Conservation (phyloP, 64 coral and sea anemone species). For the Pocillopora verrucosa region DNA sequence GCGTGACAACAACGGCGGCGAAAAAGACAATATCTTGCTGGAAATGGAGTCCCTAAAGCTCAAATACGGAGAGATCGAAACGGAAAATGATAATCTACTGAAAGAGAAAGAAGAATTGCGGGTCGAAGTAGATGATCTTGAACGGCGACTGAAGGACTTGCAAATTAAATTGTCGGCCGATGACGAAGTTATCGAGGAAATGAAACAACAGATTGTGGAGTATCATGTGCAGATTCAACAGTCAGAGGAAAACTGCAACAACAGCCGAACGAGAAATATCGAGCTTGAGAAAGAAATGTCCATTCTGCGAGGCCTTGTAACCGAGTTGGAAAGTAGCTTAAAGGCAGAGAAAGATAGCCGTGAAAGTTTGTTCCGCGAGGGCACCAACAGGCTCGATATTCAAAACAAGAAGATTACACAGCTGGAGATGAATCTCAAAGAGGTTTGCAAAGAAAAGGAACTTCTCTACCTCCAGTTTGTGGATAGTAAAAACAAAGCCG, state of each 20-base stretch:
- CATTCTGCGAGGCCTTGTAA: conserved; percentile 16
- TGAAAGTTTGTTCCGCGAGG: conserved; percentile 42
- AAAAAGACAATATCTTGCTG: conserved; percentile 31
- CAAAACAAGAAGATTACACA: conserved; percentile 42
- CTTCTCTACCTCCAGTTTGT: conserved; percentile 41
- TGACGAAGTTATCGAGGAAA: conserved; percentile 41
- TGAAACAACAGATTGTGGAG: conserved; percentile 33
- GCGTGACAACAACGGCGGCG: conserved; percentile 50
- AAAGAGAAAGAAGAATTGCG: conserved; percentile 45
- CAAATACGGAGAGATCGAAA: conserved; percentile 45
- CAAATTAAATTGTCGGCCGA: conserved; percentile 40
- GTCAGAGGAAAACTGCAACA: conserved; percentile 23
- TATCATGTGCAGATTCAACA: conserved; percentile 11
- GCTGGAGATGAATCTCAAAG: conserved; percentile 65
- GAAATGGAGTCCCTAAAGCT: conserved; percentile 81
- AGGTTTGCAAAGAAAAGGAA: conserved; percentile 69
- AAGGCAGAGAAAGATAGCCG: conserved; percentile 64
- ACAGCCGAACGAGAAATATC: conserved; percentile 28
- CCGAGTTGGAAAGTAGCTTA: conserved; percentile 51
- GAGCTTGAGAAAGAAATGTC: conserved; percentile 61
- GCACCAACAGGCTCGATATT: conserved; percentile 56
- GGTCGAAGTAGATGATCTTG: conserved; percentile 41
- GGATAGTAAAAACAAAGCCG: conserved; percentile 60
- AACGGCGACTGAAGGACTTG: conserved; percentile 63
- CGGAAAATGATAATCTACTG: conserved; percentile 56